Percentiles rank a stretch among this genome's conserved stretches.
Evolutionary conservation across 2,113 vertebrate species (phyloP).

Genomic region (Hydrolagus affinis): DNA sequence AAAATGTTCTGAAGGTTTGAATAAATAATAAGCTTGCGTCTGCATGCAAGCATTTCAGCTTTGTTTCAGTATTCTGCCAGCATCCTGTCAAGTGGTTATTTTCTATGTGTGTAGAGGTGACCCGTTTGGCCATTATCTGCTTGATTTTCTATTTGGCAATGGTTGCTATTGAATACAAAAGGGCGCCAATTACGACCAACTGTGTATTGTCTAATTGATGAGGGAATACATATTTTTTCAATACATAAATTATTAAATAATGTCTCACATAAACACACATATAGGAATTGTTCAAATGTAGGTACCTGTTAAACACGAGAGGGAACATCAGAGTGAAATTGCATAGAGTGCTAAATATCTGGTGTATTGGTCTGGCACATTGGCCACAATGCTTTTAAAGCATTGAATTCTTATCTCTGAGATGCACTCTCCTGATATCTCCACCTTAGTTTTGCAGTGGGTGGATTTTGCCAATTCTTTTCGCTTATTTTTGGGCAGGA

Average conservation of each 20-base stretch:
- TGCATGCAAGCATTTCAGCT: constrained; percentile 24
- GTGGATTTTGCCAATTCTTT: not conserved
- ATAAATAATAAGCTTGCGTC: constrained; percentile 17
- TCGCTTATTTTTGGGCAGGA: no score
- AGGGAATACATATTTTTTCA: constrained; percentile 5
- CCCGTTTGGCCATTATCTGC: not conserved
- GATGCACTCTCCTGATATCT: not conserved
- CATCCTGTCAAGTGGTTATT: constrained; percentile 14
- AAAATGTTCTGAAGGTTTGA: not conserved
- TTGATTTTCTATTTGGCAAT: not conserved
- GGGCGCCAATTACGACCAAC: not conserved
- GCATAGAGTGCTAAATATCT: not conserved
- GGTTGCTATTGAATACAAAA: constrained; percentile 14
- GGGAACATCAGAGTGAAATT: not conserved
- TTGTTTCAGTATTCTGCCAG: constrained; percentile 9
- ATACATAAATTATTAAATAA: constrained; percentile 21
- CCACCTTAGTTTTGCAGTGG: not conserved
- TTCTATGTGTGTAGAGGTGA: not conserved
- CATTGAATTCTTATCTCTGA: not conserved
- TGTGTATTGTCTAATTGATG: constrained; percentile 22
- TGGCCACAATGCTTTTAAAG: no score
- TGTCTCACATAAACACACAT: not conserved
- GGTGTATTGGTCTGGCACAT: not conserved
- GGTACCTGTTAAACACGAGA: not conserved
- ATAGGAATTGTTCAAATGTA: constrained; percentile 15